These are phyloP conservation scores for Aelia acuminata DNA, from an alignment of 2,888 invertebrate genomes.

Conservation along the genomic window DNA sequence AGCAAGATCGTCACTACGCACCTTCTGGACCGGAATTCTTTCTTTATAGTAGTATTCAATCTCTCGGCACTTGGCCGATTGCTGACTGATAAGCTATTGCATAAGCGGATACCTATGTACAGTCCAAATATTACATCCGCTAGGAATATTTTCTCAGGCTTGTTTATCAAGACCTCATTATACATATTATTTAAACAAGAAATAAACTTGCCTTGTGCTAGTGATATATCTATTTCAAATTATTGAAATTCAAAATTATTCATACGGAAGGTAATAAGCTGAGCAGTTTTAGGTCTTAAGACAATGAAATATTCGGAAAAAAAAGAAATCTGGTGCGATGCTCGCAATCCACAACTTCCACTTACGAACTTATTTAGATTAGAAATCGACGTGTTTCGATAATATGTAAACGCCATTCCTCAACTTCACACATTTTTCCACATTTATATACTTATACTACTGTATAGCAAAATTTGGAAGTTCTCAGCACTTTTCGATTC, in stretches of 20 bases:
- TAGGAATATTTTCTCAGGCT: not conserved
- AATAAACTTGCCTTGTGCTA: not conserved
- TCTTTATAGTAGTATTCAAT: not conserved
- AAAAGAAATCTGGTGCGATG: too few relatives aligned
- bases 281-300: not conserved
- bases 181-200: not conserved
- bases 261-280: not conserved
- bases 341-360: too few relatives aligned
- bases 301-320: too few relatives aligned
- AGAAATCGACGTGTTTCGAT: too few relatives aligned
- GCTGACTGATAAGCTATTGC: constrained; percentile 6
- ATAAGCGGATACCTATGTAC: not conserved
- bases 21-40: not conserved
- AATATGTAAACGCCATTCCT: too few relatives aligned
- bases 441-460: too few relatives aligned
- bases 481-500: too few relatives aligned
- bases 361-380: too few relatives aligned
- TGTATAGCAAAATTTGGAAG: too few relatives aligned
- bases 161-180: not conserved
- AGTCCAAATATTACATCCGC: not conserved
- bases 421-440: too few relatives aligned
- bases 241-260: not conserved
- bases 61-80: not conserved
- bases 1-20: not conserved
- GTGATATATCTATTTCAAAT: not conserved